Base-by-base conservation (phyloP, 1,140 invertebrate species). In the Microplitis demolitor region DNA sequence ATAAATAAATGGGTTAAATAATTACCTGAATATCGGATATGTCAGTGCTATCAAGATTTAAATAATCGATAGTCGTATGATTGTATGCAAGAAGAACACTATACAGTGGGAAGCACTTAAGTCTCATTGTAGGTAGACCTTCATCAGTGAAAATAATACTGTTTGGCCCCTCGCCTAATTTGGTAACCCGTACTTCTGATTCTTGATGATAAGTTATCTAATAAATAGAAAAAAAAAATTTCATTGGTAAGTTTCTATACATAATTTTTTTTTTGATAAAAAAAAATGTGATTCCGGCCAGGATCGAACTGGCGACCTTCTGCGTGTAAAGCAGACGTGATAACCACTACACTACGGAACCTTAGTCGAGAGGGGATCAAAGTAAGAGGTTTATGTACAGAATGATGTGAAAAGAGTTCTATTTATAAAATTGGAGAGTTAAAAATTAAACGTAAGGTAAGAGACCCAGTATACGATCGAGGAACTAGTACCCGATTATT, bases 71-170 rank as follows among this genome's bases (percentile, higher is more conserved):
- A 35, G 84, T 86, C 13, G 91, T 91, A 53, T 91, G 88, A 78
- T 93, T 93, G 74, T 93, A 91, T 39, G 94, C 94, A 71, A 94
- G 86, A 78, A 96, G 85, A 68, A 96, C 87, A 16, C 94, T 94
- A 81, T 92, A 93, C 64, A 96, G 88, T 75, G 95, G 94, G 83
- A 96, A 95, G 85, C 94, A 96, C 82, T 94, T 93, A 63, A 96
- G 91, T 76, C 92, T 89, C 54, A 92, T 89, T 11, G 88, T 85
- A 13, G 87, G 85, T 66, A 87, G 80, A 63, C 87, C 87, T 24
- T 87, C 83, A 62, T 89, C 87, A 3, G 87, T 84, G 9, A 80
- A 79, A 31, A 88, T 80, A 0, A 88, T 76, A 70, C 87, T 88
- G 77, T 89, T 89, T 33, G 88, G 84, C 66, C 89, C 88, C 79